Evolutionary conservation across 2,888 invertebrate genomes (phyloP).

Genomic region (Graphium colonna): DNA sequence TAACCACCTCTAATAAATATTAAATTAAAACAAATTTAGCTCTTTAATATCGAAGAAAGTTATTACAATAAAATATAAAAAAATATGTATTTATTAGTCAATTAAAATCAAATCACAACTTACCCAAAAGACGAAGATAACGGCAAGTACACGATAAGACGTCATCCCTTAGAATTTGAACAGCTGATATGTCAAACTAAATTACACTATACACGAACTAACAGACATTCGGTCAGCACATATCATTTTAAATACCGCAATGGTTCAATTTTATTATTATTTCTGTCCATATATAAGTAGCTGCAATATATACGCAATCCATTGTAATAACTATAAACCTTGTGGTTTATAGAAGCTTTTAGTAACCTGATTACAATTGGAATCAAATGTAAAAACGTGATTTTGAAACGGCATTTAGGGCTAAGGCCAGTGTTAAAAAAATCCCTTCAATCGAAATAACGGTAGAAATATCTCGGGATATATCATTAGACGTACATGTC

Average conservation of each 20-base stretch:
- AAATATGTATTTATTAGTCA: too few species aligned
- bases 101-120: conserved; percentile 35
- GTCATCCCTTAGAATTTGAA: conserved; percentile 40
- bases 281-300: too few species aligned
- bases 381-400: conserved; percentile 2
- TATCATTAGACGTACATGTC: conserved; percentile 12
- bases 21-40: too few species aligned
- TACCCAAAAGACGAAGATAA: conserved; percentile 45
- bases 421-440: not conserved
- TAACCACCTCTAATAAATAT: too few species aligned
- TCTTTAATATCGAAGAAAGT: too few species aligned
- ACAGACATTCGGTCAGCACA: conserved; percentile 35
- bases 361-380: conserved; percentile 2
- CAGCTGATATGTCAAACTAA: conserved; percentile 38
- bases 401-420: too few species aligned
- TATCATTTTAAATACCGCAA: conserved; percentile 24
- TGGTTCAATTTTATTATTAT: conserved; percentile 12
- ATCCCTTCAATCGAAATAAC: too few species aligned
- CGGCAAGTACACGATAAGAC: conserved; percentile 47
- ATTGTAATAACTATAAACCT: conserved; percentile 10
- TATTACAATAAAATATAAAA: too few species aligned
- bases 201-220: conserved; percentile 32
- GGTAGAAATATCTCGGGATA: too few species aligned
- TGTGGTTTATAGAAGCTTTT: conserved; percentile 14
- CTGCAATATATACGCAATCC: too few species aligned